phyloP scores from a whole-genome alignment of 2,888 invertebrate species.

The Meiosimyza decipiens region DNA sequence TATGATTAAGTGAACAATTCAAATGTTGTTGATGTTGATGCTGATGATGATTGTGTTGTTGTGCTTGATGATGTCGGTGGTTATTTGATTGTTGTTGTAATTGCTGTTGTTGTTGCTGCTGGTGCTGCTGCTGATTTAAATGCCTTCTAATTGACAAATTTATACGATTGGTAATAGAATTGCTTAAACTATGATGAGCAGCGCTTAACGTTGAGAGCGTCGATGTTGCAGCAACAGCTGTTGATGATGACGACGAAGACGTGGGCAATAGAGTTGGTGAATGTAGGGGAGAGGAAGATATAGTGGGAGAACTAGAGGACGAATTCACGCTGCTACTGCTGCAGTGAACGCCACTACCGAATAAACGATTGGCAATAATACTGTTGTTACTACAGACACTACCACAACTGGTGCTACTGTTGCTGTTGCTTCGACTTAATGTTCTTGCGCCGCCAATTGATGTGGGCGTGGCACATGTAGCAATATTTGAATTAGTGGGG shows the following conservation, averaged over 20 bases:
- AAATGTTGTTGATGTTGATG: slow-evolving; percentile 40
- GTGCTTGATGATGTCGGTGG: slow-evolving; percentile 37
- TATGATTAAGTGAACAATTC: slow-evolving; percentile 41
- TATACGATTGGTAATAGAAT: slow-evolving; percentile 62
- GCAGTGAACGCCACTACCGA: slow-evolving; percentile 49
- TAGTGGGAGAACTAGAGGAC: slow-evolving; percentile 44
- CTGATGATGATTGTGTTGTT: slow-evolving; percentile 36
- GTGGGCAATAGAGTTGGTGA: slow-evolving; percentile 25
- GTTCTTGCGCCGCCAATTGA: neutral
- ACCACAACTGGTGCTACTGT: slow-evolving; percentile 52
- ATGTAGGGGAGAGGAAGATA: slow-evolving; percentile 45
- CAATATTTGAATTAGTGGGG: slow-evolving; percentile 1
- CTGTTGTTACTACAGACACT: slow-evolving; percentile 52
- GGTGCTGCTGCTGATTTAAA: slow-evolving; percentile 59
- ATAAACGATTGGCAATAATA: slow-evolving; percentile 61
- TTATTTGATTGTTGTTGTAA: slow-evolving; percentile 36
- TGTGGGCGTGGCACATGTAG: slow-evolving; percentile 1
- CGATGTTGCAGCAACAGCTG: neutral
- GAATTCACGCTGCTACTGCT: slow-evolving; percentile 35
- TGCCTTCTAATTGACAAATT: slow-evolving; percentile 62
- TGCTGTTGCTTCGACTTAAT: slow-evolving; percentile 35
- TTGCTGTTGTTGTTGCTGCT: slow-evolving; percentile 41
- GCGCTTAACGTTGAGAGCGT: slow-evolving; percentile 12
- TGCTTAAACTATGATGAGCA: slow-evolving; percentile 52
- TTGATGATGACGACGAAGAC: slow-evolving; percentile 2